Evolutionary conservation across 2,888 invertebrate genomes (phyloP), one percentile per base, ranked within the genome.

Genomic region (Digitonthophagus gazella): DNA sequence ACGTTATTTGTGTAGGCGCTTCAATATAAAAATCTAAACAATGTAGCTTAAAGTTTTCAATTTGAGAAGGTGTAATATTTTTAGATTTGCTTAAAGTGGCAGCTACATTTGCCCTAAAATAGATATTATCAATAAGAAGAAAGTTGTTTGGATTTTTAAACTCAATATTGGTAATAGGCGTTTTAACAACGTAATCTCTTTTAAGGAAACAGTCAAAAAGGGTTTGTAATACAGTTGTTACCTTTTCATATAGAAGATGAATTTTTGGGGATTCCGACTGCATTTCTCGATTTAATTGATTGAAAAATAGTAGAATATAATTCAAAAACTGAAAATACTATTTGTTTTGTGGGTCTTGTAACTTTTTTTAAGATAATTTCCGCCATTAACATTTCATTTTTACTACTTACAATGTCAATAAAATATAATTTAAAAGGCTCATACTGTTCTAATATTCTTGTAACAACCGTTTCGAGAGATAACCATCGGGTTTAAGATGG

Each of bases 91-190:
- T 57, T 22, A 44, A 14, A 15, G 67, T 61, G 44, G 56, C 20
- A 64, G 56, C 22, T n/a, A 70, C 57, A 56, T 63, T 66, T 44
- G 68, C 70, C 3, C 68, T 65, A 67, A 70, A 70, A 66, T 68
- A 70, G 15, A 68, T 67, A 15, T 70, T 56, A 11, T 63, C 20
- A 2, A 63, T 18, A 61, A 15, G 15, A 2, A 69, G 15, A 57
- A 70, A 61, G 58, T 70, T 58, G 18, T 28, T 58, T 56, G 66
- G 70, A 68, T 70, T 64, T 70, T 44, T 70, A 15, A 22, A 65
- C 22, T 68, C 65, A 56, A 63, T 68, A 15, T 68, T 22, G 1
- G 22, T 15, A 65, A 70, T 55, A 54, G 65, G 20, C n/a, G 56
- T 19, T 28, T 61, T 67, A 19, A 55, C 65, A 3, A 71, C 61